phyloP scores from a whole-genome alignment of 2,888 invertebrate species.

The Pyrrhia umbra region DNA sequence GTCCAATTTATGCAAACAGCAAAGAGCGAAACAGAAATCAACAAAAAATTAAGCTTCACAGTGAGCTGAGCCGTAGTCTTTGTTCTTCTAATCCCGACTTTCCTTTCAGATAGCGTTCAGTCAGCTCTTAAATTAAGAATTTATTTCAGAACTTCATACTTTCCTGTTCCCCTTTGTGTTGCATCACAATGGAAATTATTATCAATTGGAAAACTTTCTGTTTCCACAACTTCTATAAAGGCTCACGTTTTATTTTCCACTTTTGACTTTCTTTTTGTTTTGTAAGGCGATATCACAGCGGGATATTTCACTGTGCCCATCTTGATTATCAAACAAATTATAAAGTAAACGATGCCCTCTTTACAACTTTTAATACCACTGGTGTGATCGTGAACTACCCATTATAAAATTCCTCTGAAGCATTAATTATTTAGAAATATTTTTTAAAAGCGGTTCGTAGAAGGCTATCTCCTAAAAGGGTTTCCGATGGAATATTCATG shows the following conservation, averaged over 20 bases:
- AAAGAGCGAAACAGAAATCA: constrained; percentile 79
- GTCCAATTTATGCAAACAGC: constrained; percentile 75
- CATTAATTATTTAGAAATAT: constrained; percentile 75
- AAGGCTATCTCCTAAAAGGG: constrained; percentile 80
- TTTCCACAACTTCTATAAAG: constrained; percentile 82
- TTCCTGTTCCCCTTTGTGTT: constrained; percentile 86
- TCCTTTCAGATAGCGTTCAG: constrained; percentile 86
- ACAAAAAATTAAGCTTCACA: constrained; percentile 80
- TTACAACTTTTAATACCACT: constrained; percentile 46
- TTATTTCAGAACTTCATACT: constrained; percentile 88
- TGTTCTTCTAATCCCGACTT: constrained; percentile 87
- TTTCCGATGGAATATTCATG: constrained; percentile 82
- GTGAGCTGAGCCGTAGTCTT: constrained; percentile 78
- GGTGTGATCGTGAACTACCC: constrained; percentile 57
- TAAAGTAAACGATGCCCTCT: constrained; percentile 48
- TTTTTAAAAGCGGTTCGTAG: constrained; percentile 70
- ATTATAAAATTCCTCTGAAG: constrained; percentile 58
- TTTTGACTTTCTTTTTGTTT: constrained; percentile 79
- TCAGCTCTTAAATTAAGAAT: constrained; percentile 88
- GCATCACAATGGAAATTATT: constrained; percentile 88
- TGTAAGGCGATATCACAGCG: constrained; percentile 68
- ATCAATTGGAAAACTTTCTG: constrained; percentile 88
- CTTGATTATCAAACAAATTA: constrained; percentile 66
- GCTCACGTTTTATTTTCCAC: constrained; percentile 83
- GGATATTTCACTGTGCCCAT: constrained; percentile 67